These are phyloP conservation scores for Thamnophis elegans DNA, from an alignment of 2,797 vertebrate species.

Conservation along the genomic window DNA sequence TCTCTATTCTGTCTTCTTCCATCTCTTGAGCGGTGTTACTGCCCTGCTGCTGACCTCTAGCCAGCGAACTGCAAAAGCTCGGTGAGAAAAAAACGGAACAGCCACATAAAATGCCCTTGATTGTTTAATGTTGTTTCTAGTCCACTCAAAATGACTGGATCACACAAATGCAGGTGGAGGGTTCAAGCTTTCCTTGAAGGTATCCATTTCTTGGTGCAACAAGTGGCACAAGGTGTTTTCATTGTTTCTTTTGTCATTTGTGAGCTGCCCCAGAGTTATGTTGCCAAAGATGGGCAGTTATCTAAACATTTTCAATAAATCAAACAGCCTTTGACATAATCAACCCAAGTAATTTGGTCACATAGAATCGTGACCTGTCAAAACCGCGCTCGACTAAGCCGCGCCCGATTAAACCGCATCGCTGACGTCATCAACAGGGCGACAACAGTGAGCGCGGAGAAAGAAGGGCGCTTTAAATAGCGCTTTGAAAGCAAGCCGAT, in stretches of 20 bases:
- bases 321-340: neutral
- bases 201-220: neutral
- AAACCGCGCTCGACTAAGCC: too few species aligned
- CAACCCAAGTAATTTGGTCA: neutral
- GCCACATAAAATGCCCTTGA: neutral
- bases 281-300: neutral
- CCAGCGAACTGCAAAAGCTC: constrained; percentile 75
- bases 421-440: too few species aligned
- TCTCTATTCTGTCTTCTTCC: constrained; percentile 77
- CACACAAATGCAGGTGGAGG: neutral
- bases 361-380: too few species aligned
- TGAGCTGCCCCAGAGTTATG: neutral
- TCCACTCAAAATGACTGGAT: neutral
- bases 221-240: neutral
- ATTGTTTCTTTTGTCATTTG: neutral
- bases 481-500: too few species aligned
- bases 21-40: constrained; percentile 70
- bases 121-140: neutral
- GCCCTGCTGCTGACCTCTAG: constrained; percentile 76
- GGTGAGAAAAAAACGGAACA: constrained; percentile 52
- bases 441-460: too few species aligned
- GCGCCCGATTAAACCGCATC: too few species aligned
- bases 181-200: neutral
- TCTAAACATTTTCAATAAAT: neutral
- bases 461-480: too few species aligned